Base-by-base conservation (phyloP, 2,888 invertebrate genomes). In the Xylophagus ater region DNA sequence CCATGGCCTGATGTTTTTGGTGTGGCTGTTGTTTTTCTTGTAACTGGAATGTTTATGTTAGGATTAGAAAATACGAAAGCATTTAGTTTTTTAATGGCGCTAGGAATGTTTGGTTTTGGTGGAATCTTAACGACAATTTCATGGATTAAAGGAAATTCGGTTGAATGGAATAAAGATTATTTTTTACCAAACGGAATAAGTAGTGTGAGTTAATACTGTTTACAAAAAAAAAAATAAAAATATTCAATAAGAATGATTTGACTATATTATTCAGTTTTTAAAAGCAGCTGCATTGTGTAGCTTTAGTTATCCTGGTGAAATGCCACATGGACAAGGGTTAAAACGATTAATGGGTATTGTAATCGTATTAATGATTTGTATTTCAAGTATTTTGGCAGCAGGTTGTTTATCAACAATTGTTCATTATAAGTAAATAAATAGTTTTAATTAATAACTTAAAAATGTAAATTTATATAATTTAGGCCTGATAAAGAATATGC, bases 1-100 rank as follows among this genome's bases (percentile, higher is more conserved):
- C 70, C 72, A 4, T 71, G 72, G 71, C 73, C 73, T 19, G 73
- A 73, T 59, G 69, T 73, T 9, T 52, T 73, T 18, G 73, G 73
- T 2, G 69, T 73, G 13, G 68, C 67, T 3, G 68, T 72, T 28
- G 67, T 73, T 26, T 64, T 70, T 44, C 60, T 72, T 3, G 65
- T 71, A 10, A 69, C 71, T 2, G 64, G 65, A 41, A 63, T 73
- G 55, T 73, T 72, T 54, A 72, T 73, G 70, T 52, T 73, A 36
- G 73, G 73, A 25, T 56, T 73, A 40, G 73, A 73, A 60, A 63
- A 65, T 50, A 59, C 66, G 36, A 59, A 55, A 46, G 58, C 58
- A 37, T 65, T 65, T 40, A 60, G 61, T 43, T 52, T 60, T 34
- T 56, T 65, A 44, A 61, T 65, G 62, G 55, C 57, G 20, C 53